Evolutionary conservation across 2,888 invertebrate genomes (phyloP).

Genomic region (Orgyia antiqua): DNA sequence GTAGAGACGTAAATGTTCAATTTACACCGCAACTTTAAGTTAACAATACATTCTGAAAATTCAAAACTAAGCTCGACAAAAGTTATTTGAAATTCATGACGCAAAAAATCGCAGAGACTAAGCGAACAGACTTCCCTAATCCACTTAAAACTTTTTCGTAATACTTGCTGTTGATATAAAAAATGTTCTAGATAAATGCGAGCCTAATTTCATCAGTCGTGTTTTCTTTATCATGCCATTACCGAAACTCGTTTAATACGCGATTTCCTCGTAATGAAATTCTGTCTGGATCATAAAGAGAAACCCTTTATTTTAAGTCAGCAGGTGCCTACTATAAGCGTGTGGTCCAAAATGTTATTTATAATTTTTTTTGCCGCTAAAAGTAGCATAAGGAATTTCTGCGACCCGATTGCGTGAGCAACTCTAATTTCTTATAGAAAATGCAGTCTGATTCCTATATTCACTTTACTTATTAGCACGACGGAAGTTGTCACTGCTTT

Average conservation of each 20-base stretch:
- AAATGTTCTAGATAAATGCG: slow-evolving; percentile 15
- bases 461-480: too few species aligned
- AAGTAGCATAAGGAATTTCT: too few species aligned
- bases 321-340: slow-evolving; percentile 19
- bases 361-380: too few species aligned
- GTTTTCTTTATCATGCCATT: slow-evolving; percentile 27
- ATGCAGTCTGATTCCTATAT: too few species aligned
- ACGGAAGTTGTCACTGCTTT: too few species aligned
- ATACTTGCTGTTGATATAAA: slow-evolving; percentile 7
- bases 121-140: slow-evolving; percentile 8
- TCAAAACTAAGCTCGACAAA: too few species aligned
- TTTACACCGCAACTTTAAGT: too few species aligned
- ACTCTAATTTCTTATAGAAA: too few species aligned
- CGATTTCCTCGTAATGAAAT: slow-evolving; percentile 48
- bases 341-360: slow-evolving; percentile 9
- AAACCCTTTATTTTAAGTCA: slow-evolving; percentile 30
- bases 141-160: slow-evolving; percentile 14
- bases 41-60: too few species aligned
- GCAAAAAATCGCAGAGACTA: not conserved
- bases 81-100: not conserved
- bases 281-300: slow-evolving; percentile 42
- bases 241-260: slow-evolving; percentile 33
- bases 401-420: too few species aligned
- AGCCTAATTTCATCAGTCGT: slow-evolving; percentile 25
- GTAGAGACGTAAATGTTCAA: too few species aligned